phyloP scores from a whole-genome alignment of 2,888 invertebrate genomes.

The Spodoptera exigua region DNA sequence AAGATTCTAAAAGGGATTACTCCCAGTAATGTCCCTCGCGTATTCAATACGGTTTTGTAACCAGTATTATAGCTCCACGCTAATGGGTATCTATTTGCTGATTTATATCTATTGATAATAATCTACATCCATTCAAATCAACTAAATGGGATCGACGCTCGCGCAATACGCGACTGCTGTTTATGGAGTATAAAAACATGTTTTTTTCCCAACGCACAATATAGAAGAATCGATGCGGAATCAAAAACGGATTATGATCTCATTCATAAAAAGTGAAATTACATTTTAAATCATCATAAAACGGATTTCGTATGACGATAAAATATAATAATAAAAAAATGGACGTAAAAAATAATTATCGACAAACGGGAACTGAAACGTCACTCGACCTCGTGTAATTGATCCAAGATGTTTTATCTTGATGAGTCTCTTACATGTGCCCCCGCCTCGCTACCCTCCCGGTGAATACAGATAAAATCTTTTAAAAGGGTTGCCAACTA shows the following conservation, averaged over 20 bases:
- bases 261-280: conserved; percentile 54
- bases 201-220: conserved; percentile 57
- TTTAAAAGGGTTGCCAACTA: conserved; percentile 88
- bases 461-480: conserved; percentile 84
- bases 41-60: conserved; percentile 69
- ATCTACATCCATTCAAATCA: conserved; percentile 77
- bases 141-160: conserved; percentile 74
- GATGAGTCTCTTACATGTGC: conserved; percentile 86
- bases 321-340: conserved; percentile 67
- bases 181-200: conserved; percentile 66
- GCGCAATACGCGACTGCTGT: conserved; percentile 70
- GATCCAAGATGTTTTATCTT: conserved; percentile 88
- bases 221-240: conserved; percentile 64
- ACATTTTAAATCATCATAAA: conserved; percentile 48
- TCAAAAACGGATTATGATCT: conserved; percentile 66
- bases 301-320: conserved; percentile 58
- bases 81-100: conserved; percentile 79
- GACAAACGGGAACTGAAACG: conserved; percentile 82
- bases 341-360: conserved; percentile 69
- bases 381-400: conserved; percentile 86
- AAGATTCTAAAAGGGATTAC: conserved; percentile 51
- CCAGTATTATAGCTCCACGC: conserved; percentile 71
- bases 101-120: conserved; percentile 79
- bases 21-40: conserved; percentile 54
- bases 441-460: conserved; percentile 85